A percentile compares a stretch with the other conserved stretches of the same genome.
phyloP scores from a whole-genome alignment of 1,140 invertebrate genomes.

The Apis florea region DNA sequence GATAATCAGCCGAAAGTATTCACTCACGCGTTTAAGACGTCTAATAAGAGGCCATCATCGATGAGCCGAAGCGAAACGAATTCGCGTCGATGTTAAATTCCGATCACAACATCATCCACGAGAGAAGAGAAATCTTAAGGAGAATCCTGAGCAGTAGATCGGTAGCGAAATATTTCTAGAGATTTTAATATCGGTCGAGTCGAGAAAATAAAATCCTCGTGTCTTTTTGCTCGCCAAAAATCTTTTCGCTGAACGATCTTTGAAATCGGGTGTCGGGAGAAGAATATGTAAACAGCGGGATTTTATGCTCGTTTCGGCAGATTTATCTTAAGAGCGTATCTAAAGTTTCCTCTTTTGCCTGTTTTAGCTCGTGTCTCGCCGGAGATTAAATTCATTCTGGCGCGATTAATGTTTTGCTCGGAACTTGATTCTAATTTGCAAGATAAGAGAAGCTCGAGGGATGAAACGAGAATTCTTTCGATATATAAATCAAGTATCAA shows the following conservation, averaged over 20 bases:
- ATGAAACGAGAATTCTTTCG: not conserved
- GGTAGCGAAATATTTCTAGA: conserved; percentile 2
- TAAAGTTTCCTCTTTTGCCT: conserved; percentile 14
- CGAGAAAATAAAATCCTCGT: conserved; percentile 25
- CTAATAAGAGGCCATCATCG: too few relatives aligned
- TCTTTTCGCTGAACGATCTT: not conserved
- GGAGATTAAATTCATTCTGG: conserved; percentile 47
- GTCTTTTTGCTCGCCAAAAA: not conserved
- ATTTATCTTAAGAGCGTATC: conserved; percentile 51
- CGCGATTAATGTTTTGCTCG: not conserved
- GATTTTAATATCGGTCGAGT: conserved; percentile 11
- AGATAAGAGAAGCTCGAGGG: not conserved
- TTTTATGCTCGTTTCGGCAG: conserved; percentile 45
- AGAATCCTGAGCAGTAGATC: not conserved
- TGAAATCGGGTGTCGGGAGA: not conserved
- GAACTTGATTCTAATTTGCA: not conserved
- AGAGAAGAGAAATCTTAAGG: not conserved
- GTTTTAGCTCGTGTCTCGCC: conserved; percentile 34
- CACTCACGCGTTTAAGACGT: not conserved
- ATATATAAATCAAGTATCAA: not conserved
- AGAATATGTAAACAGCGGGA: conserved; percentile 8
- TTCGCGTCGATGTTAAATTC: not conserved
- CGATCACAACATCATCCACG: not conserved
- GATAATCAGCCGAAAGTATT: not conserved
- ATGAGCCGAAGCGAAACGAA: not conserved